phyloP scores from a whole-genome alignment of 2,113 vertebrate species.

The Elgaria multicarinata region DNA sequence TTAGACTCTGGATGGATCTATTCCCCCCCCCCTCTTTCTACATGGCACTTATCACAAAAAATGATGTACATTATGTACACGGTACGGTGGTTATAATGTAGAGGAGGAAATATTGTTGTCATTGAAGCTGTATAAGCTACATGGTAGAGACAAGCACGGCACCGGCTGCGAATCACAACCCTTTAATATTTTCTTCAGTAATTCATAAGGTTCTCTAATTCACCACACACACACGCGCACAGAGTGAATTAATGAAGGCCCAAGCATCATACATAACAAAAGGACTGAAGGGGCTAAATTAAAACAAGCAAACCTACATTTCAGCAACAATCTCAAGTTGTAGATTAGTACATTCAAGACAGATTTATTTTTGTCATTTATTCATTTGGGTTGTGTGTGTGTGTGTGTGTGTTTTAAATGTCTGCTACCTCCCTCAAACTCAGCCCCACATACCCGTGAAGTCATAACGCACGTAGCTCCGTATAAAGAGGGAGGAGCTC shows the following conservation, averaged over 20 bases:
- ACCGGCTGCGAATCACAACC: background rate
- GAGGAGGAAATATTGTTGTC: constrained; percentile 62
- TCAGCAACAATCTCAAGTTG: background rate
- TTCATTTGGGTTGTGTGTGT: background rate
- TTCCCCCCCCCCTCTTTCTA: constrained; percentile 44
- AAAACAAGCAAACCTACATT: background rate
- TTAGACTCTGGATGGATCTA: constrained; percentile 44
- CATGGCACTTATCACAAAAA: constrained; percentile 58
- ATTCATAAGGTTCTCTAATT: constrained; percentile 22
- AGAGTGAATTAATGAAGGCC: constrained; percentile 11
- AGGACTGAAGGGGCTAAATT: constrained; percentile 2
- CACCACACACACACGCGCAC: background rate
- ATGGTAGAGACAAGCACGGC: background rate
- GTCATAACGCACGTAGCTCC: no score
- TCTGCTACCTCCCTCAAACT: background rate
- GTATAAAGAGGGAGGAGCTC: background rate
- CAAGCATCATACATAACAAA: background rate
- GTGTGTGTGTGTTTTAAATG: no score
- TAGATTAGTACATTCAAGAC: background rate
- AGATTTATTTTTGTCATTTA: background rate
- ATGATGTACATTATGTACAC: constrained; percentile 51
- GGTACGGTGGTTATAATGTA: constrained; percentile 55
- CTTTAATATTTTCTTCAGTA: constrained; percentile 26
- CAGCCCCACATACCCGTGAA: background rate
- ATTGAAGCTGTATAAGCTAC: constrained; percentile 43